Evolutionary conservation across 2,888 invertebrate species (phyloP).

Genomic region (Sesia bembeciformis): DNA sequence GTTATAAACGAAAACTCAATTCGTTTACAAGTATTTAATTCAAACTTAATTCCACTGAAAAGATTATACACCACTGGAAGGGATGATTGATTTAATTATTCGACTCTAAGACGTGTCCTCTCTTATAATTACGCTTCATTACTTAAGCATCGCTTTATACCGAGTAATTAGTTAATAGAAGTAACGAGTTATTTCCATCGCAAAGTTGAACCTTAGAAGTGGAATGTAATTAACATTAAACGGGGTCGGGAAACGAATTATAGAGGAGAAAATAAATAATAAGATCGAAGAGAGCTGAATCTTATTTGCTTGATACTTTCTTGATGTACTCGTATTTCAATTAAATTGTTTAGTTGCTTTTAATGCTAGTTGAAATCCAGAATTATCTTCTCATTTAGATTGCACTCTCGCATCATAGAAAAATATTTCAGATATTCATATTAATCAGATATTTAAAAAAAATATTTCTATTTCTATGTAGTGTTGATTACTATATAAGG

Average conservation of each 20-base stretch:
- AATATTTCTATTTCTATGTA: too few relatives aligned
- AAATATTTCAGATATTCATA: too few relatives aligned
- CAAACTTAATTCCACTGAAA: constrained; percentile 60
- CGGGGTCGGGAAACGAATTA: constrained; percentile 48
- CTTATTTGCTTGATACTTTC: neutral
- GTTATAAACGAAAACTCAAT: constrained; percentile 1
- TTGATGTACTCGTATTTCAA: neutral
- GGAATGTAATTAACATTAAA: constrained; percentile 64
- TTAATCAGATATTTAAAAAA: too few relatives aligned
- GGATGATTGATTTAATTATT: constrained; percentile 73
- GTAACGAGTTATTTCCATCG: constrained; percentile 70
- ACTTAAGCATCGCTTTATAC: constrained; percentile 72
- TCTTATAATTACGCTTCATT: constrained; percentile 72
- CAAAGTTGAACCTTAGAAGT: constrained; percentile 44
- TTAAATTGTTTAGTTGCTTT: neutral
- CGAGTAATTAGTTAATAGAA: constrained; percentile 72
- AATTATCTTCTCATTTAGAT: neutral
- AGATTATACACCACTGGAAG: constrained; percentile 65
- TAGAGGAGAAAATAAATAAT: constrained; percentile 50
- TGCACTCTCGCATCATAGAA: too few relatives aligned
- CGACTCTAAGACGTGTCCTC: constrained; percentile 67
- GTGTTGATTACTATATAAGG: too few relatives aligned
- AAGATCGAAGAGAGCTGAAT: constrained; percentile 18
- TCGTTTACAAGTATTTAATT: constrained; percentile 58
- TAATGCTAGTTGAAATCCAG: neutral